Conservation (phyloP, 2,797 vertebrate species). For the Pseudochirops cupreus region DNA sequence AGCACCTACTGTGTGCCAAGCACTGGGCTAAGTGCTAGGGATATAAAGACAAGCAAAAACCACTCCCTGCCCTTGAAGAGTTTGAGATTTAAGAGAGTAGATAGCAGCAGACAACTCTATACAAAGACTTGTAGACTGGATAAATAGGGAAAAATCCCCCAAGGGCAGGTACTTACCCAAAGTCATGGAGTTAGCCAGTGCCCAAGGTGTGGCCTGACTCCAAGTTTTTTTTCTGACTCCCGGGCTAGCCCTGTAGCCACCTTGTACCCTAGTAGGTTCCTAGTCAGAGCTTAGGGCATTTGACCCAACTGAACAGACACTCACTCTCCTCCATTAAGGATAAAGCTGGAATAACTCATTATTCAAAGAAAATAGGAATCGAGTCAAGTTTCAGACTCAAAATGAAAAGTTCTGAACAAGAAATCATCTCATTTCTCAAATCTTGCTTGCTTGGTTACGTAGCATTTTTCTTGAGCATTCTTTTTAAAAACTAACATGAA, state of each 20-base stretch:
- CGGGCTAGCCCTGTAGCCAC: background rate
- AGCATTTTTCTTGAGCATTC: background rate
- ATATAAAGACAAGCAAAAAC: background rate
- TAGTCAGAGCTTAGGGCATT: background rate
- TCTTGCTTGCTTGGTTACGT: background rate
- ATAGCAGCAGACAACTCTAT: background rate
- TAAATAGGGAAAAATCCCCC: background rate
- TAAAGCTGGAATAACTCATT: background rate
- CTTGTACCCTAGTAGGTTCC: background rate
- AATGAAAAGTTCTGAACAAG: background rate
- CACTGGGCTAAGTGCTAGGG: background rate
- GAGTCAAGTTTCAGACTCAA: background rate
- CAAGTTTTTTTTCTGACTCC: background rate
- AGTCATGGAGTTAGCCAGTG: background rate
- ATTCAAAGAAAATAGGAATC: background rate
- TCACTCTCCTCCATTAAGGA: background rate
- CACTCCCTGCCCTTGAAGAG: background rate
- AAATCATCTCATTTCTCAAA: background rate
- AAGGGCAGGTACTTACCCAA: background rate
- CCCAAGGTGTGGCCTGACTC: background rate
- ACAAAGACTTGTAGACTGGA: background rate
- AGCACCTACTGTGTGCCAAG: background rate
- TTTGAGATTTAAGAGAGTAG: background rate
- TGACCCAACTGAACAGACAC: background rate
- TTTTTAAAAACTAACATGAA: constrained; percentile 9